Base-by-base conservation (phyloP, 2,113 vertebrate genomes). In the Silurus glanis region DNA sequence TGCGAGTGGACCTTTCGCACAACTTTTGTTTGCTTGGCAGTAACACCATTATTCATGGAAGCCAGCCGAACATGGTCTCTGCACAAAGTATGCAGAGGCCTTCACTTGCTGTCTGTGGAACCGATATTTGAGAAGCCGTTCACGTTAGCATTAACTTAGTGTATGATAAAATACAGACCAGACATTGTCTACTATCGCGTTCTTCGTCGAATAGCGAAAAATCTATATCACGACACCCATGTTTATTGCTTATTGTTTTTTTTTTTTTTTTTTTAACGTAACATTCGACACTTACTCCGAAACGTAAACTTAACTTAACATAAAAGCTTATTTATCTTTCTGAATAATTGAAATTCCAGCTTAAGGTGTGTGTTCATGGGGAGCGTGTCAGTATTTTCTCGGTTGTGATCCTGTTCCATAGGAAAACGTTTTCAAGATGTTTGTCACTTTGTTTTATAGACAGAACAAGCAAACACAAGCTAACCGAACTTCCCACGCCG, bases 401-500 rank as follows among this genome's bases (percentile, higher is more conserved):
- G 14, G n/a, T 78, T 23, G 19, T 53, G 23, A 10, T 75, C 72
- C 7, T 59, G 13, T 80, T 58, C 14, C 53, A 37, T 3, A 16
- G 3, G 7, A n/a, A 79, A 28, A 3, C 51, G 17, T 59, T 58
- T 37, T 59, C 76, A 19, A 37, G 66, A 17, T 23, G 37, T 58
- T 37, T 87, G n/a, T 47, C 47, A 45, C 17, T 72, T 21, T 59
- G n/a, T 66, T 64, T 10, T 28, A 45, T 87, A 4, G 96, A 94
- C 92, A 86, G 89, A 87, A 91, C 95, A 93, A 94, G 94, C 90
- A 95, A 90, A 85, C 93, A 91, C 82, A 87, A 92, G 83, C 93
- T 95, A 61, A 91, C 87, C 62, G 94, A 95, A 86, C 88, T 95
- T 84, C 95, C 95, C 89, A 92, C 95, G 81, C 91, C 88, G 47